phyloP scores from a whole-genome alignment of 1,140 invertebrate species.

The Plodia interpunctella region DNA sequence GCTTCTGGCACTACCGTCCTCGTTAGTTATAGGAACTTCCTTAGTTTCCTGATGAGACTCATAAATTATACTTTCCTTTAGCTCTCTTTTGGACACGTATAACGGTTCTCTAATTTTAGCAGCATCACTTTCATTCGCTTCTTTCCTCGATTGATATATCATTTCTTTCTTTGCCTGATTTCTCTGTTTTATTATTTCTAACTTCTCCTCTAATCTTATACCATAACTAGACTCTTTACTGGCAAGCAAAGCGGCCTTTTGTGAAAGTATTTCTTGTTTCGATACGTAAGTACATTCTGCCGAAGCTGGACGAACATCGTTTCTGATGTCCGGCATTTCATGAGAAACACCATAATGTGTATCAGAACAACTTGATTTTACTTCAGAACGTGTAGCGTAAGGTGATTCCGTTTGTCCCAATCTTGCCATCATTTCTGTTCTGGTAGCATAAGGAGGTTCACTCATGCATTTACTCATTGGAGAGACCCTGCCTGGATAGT shows the following conservation, averaged over 20 bases:
- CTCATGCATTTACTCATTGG: conserved; percentile 71
- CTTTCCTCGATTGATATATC: conserved; percentile 72
- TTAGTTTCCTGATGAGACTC: conserved; percentile 72
- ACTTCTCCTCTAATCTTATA: conserved; percentile 65
- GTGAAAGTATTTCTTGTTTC: conserved; percentile 73
- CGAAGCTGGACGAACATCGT: conserved; percentile 54
- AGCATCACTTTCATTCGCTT: conserved; percentile 65
- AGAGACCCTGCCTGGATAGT: conserved; percentile 51
- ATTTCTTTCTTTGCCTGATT: conserved; percentile 75
- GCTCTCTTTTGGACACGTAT: conserved; percentile 72
- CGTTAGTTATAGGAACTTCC: conserved; percentile 39
- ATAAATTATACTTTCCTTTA: conserved; percentile 74
- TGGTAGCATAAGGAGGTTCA: conserved; percentile 64
- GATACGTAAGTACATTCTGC: conserved; percentile 73
- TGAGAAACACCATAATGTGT: conserved; percentile 42
- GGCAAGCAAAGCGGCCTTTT: conserved; percentile 69
- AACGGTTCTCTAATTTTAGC: conserved; percentile 67
- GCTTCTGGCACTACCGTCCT: conserved; percentile 54
- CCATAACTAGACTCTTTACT: conserved; percentile 61
- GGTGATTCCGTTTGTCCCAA: conserved; percentile 56
- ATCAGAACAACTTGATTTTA: conserved; percentile 65
- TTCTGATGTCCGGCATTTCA: conserved; percentile 45
- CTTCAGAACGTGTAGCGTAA: conserved; percentile 53
- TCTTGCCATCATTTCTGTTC: conserved; percentile 67
- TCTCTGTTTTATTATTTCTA: conserved; percentile 74